Conservation (phyloP, 92 coral and sea anemone species). For the Desmophyllum pertusum region DNA sequence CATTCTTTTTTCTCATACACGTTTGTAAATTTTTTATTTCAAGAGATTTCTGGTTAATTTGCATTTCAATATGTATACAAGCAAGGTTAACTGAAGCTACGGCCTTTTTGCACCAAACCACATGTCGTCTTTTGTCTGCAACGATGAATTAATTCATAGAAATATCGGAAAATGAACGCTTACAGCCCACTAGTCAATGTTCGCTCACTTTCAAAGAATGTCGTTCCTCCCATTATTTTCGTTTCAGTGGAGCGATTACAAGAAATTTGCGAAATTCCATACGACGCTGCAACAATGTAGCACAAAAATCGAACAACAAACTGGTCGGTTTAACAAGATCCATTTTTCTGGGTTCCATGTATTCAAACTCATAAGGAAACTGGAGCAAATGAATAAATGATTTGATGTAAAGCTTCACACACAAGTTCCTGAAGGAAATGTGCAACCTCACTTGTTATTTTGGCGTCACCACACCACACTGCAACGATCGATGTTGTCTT, state of each 20-base stretch:
- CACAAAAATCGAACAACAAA: background rate
- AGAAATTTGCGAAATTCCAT: constrained; percentile 14
- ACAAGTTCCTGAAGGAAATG: background rate
- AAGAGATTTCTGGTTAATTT: constrained; percentile 8
- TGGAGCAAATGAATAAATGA: background rate
- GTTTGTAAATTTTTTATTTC: background rate
- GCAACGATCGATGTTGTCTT: background rate
- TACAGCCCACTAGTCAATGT: background rate
- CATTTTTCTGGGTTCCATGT: background rate
- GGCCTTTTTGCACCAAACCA: constrained; percentile 38
- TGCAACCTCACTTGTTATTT: background rate
- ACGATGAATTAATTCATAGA: background rate
- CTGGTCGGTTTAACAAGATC: background rate
- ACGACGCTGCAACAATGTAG: background rate
- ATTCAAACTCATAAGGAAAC: background rate
- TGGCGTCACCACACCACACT: background rate
- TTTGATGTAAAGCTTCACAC: no score
- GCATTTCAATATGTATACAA: constrained; percentile 38
- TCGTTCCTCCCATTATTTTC: background rate
- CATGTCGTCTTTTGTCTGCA: constrained; percentile 23
- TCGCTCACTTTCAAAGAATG: background rate
- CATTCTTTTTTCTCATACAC: background rate
- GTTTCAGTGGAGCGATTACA: background rate
- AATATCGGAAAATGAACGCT: background rate
- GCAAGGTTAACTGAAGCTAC: constrained; percentile 8